Base-by-base conservation (phyloP, 1,140 invertebrate species). In the Rhizoglyphus robini region DNA sequence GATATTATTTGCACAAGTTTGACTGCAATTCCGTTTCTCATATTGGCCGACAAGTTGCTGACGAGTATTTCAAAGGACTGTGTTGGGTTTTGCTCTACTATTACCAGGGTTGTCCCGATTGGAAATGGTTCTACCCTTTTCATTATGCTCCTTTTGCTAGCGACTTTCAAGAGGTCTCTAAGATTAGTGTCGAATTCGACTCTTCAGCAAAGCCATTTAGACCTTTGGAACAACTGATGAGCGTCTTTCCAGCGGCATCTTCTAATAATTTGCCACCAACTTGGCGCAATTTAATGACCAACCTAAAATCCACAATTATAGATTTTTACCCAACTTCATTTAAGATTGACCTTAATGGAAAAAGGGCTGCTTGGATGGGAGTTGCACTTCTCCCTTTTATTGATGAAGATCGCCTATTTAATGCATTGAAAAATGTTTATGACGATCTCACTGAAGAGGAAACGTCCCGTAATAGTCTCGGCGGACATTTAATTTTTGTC, bases 71-170 rank as follows among this genome's bases (percentile, higher is more conserved):
- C 0, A 81, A 85, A 49, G 96, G 96, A 0, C 79, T 99, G 11
- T 96, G 92, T 77, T 99, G 96, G 96, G 96, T 99, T 5, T 78
- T 99, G 18, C 83, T 87, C 65, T 99, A 99, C 78, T 99, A 98
- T 78, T 98, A 98, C 80, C 95, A 97, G 83, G 96, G 96, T 48
- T 99, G 96, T 79, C 88, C 92, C 25, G 96, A 92, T 2, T 99
- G 96, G 96, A 91, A 96, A 76, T 99, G 96, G 96, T 99, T 96
- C 79, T 99, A 93, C 77, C 96, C 96, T 0, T 99, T 95, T 76
- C 96, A 99, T 78, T 99, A 99, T 81, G 96, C 96, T 2, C 96
- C 96, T n/a, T 99, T 99, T 80, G 96, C 96, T 3, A 97, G 94
- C 1, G 96, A 99, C 79, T 99, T 99, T 77, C 81, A 91, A 27